These are phyloP conservation scores for Sussaba pulchella DNA, from an alignment of 2,888 invertebrate genomes.

Conservation along the genomic window DNA sequence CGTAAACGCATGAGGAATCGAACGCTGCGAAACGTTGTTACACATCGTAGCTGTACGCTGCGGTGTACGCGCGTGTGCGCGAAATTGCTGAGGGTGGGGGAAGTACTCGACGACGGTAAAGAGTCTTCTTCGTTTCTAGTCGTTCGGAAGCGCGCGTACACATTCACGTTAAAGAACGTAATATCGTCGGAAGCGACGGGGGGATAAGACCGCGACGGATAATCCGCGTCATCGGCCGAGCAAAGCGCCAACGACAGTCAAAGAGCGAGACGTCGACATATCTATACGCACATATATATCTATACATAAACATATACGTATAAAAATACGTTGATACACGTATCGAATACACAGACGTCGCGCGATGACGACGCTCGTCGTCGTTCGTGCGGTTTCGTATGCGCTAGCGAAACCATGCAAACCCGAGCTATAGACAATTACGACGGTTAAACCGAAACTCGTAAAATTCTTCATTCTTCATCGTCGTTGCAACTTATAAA, in stretches of 20 bases:
- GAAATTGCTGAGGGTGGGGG: neutral
- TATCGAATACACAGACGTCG: slow-evolving; percentile 68
- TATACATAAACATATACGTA: too few relatives aligned
- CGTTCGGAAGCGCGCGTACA: too few relatives aligned
- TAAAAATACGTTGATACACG: too few relatives aligned
- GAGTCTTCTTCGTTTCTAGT: neutral
- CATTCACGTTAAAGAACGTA: too few relatives aligned
- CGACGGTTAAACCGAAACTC: slow-evolving; percentile 30
- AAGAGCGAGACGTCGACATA: too few relatives aligned
- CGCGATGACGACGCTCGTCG: slow-evolving; percentile 76
- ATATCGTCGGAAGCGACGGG: too few relatives aligned
- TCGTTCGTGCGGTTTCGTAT: slow-evolving; percentile 74
- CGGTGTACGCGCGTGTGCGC: neutral
- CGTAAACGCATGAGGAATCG: neutral
- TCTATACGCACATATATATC: neutral
- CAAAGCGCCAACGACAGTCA: too few relatives aligned
- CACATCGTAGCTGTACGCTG: neutral
- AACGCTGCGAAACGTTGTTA: neutral
- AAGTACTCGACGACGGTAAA: neutral
- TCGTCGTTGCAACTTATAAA: neutral
- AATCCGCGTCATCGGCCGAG: too few relatives aligned
- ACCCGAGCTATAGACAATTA: slow-evolving; percentile 69
- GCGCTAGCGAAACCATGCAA: slow-evolving; percentile 76
- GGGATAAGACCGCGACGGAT: too few relatives aligned
- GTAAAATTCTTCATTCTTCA: neutral